Percentiles rank a stretch among this genome's conserved stretches.
These are phyloP conservation scores for Heliconius melpomene DNA, from an alignment of 1,140 invertebrate species.

Conservation along the genomic window DNA sequence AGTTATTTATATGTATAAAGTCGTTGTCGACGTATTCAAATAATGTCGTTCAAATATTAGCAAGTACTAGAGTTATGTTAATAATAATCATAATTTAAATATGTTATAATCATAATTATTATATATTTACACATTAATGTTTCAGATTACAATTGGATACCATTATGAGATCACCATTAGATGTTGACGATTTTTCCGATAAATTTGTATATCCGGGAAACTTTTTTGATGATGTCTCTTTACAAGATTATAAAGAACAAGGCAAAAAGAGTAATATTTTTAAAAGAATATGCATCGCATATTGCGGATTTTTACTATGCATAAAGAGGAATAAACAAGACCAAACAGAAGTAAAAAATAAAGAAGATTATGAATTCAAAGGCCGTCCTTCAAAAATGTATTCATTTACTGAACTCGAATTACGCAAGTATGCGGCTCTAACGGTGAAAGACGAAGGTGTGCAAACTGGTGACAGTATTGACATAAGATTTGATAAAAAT, in stretches of 20 bases:
- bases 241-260: constrained; percentile 39
- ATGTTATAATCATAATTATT: not conserved
- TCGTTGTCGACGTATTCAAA: too few species aligned
- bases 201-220: constrained; percentile 41
- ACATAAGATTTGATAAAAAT: constrained; percentile 39
- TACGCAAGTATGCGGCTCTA: constrained; percentile 44
- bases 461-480: constrained; percentile 59
- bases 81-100: too few species aligned
- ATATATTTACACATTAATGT: constrained; percentile 16
- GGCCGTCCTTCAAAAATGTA: constrained; percentile 39
- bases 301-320: constrained; percentile 31
- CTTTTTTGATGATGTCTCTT: constrained; percentile 41
- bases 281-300: constrained; percentile 38
- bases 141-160: constrained; percentile 61
- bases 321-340: constrained; percentile 30
- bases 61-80: too few species aligned
- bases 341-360: constrained; percentile 20
- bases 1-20: too few species aligned
- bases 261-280: constrained; percentile 31
- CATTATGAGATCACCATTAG: constrained; percentile 64
- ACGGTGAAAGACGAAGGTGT: constrained; percentile 44
- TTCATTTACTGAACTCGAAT: constrained; percentile 60
- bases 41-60: too few species aligned
- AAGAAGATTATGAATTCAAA: constrained; percentile 3
- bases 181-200: constrained; percentile 43